These are phyloP conservation scores for Vimba vimba DNA, from an alignment of 2,113 vertebrate species.

Conservation along the genomic window DNA sequence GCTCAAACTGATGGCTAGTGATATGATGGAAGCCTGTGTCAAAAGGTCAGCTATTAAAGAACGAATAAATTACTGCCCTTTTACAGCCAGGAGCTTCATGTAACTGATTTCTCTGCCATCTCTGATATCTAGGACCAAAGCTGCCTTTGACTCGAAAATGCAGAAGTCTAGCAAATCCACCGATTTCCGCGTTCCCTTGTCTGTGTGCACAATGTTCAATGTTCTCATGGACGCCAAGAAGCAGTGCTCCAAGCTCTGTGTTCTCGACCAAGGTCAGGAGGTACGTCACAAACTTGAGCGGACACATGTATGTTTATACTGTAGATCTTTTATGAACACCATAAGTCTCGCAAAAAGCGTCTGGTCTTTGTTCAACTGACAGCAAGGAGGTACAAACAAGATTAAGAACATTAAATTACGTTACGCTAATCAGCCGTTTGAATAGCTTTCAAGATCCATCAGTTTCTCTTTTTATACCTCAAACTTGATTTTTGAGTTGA, in stretches of 20 bases:
- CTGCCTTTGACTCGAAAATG: conserved; percentile 90
- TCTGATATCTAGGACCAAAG: conserved; percentile 83
- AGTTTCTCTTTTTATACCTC: conserved; percentile 3
- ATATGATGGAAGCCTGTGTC: conserved; percentile 98
- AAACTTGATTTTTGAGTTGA: conserved; percentile 1
- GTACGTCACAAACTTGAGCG: conserved; percentile 68
- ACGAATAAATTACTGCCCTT: neutral
- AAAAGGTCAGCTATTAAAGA: conserved; percentile 81
- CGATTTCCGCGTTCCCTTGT: conserved; percentile 84
- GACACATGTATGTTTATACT: neutral
- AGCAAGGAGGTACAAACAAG: conserved; percentile 1
- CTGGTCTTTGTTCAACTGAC: neutral
- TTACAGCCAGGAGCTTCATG: neutral
- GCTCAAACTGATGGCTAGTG: conserved; percentile 97
- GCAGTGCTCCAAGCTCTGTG: conserved; percentile 90
- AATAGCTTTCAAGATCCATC: neutral
- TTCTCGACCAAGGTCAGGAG: conserved; percentile 90
- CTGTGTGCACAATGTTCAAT: conserved; percentile 96
- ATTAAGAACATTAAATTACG: neutral
- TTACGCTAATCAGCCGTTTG: neutral
- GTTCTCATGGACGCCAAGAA: conserved; percentile 93
- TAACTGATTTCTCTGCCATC: neutral
- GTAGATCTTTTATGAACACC: neutral
- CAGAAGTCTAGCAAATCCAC: conserved; percentile 89
- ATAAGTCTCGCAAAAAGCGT: neutral